Evolutionary conservation across 1,140 invertebrate genomes (phyloP).

Genomic region (Bursaphelenchus mucronatus): DNA sequence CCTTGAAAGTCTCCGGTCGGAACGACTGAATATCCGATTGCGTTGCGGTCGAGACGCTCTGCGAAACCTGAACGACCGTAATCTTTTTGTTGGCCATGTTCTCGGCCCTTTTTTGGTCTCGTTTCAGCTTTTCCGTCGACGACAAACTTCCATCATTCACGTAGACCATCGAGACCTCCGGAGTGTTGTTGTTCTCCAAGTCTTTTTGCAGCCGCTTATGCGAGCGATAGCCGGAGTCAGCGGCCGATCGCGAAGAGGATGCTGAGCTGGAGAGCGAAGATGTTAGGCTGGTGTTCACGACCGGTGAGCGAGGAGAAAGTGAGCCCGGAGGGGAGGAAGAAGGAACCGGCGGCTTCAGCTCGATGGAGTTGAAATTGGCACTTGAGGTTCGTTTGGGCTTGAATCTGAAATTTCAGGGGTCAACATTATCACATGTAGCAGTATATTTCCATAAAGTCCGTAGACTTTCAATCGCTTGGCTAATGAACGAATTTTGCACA

Average conservation of each 20-base stretch:
- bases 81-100: neutral
- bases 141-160: conserved; percentile 5
- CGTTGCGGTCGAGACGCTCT: neutral
- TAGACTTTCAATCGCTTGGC: too few relatives aligned
- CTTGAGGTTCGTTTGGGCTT: too few relatives aligned
- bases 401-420: too few relatives aligned
- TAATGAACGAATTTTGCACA: too few relatives aligned
- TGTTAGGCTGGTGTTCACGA: neutral
- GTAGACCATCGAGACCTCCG: conserved; percentile 1
- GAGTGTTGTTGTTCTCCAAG: neutral
- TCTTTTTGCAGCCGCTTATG: conserved; percentile 6
- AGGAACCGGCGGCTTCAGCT: conserved; percentile 1
- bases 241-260: conserved; percentile 11
- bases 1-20: conserved; percentile 2
- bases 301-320: conserved; percentile 14
- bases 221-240: conserved; percentile 18
- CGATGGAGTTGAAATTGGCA: too few relatives aligned
- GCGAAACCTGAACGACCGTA: conserved; percentile 1
- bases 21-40: neutral
- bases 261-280: conserved; percentile 1
- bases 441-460: too few relatives aligned
- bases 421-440: too few relatives aligned
- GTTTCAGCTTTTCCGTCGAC: neutral
- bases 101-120: neutral
- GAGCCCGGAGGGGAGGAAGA: neutral